A percentile compares a stretch with the other conserved stretches of the same genome.
These are phyloP conservation scores for Dryomyza anilis DNA, from an alignment of 2,888 invertebrate genomes.

Conservation along the genomic window DNA sequence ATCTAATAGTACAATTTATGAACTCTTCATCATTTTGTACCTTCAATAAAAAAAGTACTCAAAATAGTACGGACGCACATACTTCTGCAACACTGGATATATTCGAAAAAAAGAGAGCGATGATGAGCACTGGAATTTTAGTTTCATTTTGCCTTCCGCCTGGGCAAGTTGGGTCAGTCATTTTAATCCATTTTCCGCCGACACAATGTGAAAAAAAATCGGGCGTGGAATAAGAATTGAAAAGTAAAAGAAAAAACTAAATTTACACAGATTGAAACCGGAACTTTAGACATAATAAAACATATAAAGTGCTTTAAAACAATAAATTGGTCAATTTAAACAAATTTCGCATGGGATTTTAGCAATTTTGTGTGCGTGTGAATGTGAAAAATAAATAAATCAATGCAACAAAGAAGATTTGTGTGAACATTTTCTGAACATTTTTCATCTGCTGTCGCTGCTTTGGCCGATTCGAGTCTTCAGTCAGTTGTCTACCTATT, in stretches of 20 bases:
- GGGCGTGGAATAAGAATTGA: slow-evolving; percentile 39
- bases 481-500: slow-evolving; percentile 39
- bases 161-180: too few relatives aligned
- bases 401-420: slow-evolving; percentile 30
- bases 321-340: slow-evolving; percentile 7
- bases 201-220: slow-evolving; percentile 33
- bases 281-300: slow-evolving; percentile 37
- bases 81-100: too few relatives aligned
- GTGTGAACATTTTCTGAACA: slow-evolving; percentile 26
- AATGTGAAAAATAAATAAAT: slow-evolving; percentile 33
- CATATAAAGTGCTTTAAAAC: slow-evolving; percentile 21
- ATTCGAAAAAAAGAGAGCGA: too few relatives aligned
- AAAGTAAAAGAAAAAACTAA: slow-evolving; percentile 4
- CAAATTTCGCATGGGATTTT: background rate
- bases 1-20: too few relatives aligned
- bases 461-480: slow-evolving; percentile 32
- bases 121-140: too few relatives aligned
- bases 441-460: slow-evolving; percentile 27
- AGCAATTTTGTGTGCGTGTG: background rate
- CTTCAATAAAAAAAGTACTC: too few relatives aligned
- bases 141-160: too few relatives aligned
- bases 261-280: slow-evolving; percentile 39
- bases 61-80: too few relatives aligned
- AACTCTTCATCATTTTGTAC: too few relatives aligned
- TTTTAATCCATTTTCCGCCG: too few relatives aligned